Evolutionary conservation across 2,113 vertebrate species (phyloP), one percentile per base, ranked within the genome.

Genomic region (Phocoena phocoena): DNA sequence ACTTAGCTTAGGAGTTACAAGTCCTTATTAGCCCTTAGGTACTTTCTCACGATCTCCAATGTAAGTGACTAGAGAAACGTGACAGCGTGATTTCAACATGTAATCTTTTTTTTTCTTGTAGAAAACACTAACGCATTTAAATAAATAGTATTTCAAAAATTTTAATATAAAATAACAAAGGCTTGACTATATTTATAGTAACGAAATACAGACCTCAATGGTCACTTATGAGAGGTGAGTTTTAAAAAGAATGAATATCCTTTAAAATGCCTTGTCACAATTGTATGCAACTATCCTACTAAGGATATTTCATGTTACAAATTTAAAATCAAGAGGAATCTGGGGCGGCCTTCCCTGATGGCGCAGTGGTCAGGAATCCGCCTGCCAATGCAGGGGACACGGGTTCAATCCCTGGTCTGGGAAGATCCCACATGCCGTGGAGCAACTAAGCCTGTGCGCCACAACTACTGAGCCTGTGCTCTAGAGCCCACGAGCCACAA

Each of bases 221-320:
- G 5, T 38, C 55, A 47, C 10, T 81, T 93, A 58, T 5, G 15
- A 88, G 47, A 85, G 31, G 65, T 5, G 9, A 80, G 9, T 81
- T 90, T 95, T 44, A 28, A 93, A 97, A 74, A 88, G 23, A 92
- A 92, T 33, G 65, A 62, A 53, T 87, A 63, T 83, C 63, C 18
- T 73, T 93, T 74, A 86, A 91, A 83, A 58, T n/a, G 2, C 41
- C 50, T 62, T 11, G 3, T 55, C 31, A 67, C 8, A 65, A 62
- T 63, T 80, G 9, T 15, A 71, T 50, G 6, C 26, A 41, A 5
- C 33, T 77, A 13, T 62, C 23, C 71, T 90, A 18, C 12, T 65
- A 85, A 92, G 6, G 10, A 47, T 58, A 36, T 50, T 91, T 50
- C 86, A 4, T 33, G 33, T 47, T 82, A 44, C n/a, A 63, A 76